Evolutionary conservation across 2,113 vertebrate genomes (phyloP), one percentile per base, ranked within the genome.

Genomic region (Pygoscelis antarcticus): DNA sequence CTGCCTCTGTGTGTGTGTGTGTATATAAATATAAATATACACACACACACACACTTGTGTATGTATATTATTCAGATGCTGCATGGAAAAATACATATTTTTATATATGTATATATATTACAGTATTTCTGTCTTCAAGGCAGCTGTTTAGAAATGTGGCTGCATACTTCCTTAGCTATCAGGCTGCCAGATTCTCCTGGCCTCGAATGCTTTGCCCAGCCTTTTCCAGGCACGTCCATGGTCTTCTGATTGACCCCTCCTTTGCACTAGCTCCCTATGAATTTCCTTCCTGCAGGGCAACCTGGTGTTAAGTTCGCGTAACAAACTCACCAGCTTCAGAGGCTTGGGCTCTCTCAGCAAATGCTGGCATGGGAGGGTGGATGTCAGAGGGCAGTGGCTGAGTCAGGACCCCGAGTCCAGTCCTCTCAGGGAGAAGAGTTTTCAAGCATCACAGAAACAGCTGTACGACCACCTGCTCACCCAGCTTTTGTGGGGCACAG

Each of bases 361-460:
- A 51, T 23, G 32, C 26, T 60, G 21, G 27, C 0, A 0, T 6
- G 29, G 34, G 25, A 70, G 10, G 10, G 11, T 66, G 34, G n/a
- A 20, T 64, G 46, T 51, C 55, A 82, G 30, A 74, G 38, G 27
- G 42, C 34, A 36, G 40, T 7, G 42, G 23, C 15, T 58, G 60
- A 49, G 46, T 34, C 0, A 3, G 9, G 42, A 30, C 2, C 30
- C 29, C 40, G 26, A 58, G 49, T 57, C 30, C 40, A 61, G 12
- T 26, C 21, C 30, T 57, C 23, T 74, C 30, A 21, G 38, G 34
- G 4, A 61, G 22, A 64, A 74, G 32, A 82, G 11, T 51, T 72
- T 89, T 81, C 49, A 78, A 64, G 42, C 18, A 91, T 40, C 26
- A 20, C 20, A 68, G 42, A 78, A 78, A 66, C 18, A 84, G 46